Evolutionary conservation across 2,113 vertebrate species (phyloP), one percentile per base, ranked within the genome.

Genomic region (Campylorhamphus procurvoides): DNA sequence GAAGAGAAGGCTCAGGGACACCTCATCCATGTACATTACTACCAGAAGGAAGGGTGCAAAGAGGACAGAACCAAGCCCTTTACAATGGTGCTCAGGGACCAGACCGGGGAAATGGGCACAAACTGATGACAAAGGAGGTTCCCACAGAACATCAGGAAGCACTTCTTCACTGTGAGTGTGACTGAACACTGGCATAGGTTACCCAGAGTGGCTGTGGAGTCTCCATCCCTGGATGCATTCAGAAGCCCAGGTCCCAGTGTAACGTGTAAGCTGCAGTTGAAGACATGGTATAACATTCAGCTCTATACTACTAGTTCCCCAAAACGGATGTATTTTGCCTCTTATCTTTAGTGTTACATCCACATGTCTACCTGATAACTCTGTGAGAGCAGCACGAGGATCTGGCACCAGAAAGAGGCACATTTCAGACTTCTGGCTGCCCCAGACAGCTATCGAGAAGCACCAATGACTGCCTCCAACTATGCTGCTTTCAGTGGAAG

Each of bases 281-380:
- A 87, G 39, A 62, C 14, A 50, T 3, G 2, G 25, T n/a, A n/a
- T 3, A 7, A 49, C 44, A 49, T n/a, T 46, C 42, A 64, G 33
- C 20, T 49, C 29, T 58, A 11, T 1, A 19, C 9, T 12, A 56
- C 39, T 0, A 73, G 53, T 3, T 12, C 19, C 29, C 67, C 35
- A 79, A 20, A 63, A 50, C 28, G 68, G 25, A 42, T 71, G 37
- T 11, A 42, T 53, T 85, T 87, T 79, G 31, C n/a, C 31, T 75
- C 37, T 73, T 16, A 17, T n/a, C 18, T 68, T 87, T 52, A 56
- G 7, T 18, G 37, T 8, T 17, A 58, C 42, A 46, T 40, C 55
- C 46, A 35, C 4, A 1, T 0, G 7, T 1, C 5, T 12, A 55
- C 18, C 27, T 46, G 31, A 53, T 14, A 90, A n/a, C 7, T 16